A percentile compares a stretch with the other conserved stretches of the same genome.
phyloP scores from a whole-genome alignment of 2,797 vertebrate genomes.

The Poeciliopsis turneri region DNA sequence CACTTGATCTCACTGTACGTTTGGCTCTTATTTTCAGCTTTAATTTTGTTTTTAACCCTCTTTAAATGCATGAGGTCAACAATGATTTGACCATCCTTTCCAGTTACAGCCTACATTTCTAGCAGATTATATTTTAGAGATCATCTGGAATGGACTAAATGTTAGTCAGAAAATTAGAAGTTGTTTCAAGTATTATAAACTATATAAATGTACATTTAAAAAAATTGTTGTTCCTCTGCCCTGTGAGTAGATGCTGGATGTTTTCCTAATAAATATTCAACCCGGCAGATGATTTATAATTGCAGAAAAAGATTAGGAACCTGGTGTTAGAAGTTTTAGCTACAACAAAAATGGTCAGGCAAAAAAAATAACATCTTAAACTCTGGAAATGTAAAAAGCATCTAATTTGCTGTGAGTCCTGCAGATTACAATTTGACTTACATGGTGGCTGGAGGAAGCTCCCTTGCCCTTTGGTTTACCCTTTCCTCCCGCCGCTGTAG shows the following conservation, averaged over 20 bases:
- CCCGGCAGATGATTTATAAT: background rate
- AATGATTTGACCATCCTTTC: background rate
- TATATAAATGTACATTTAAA: background rate
- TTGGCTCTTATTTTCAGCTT: background rate
- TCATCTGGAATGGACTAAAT: background rate
- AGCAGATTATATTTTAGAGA: background rate
- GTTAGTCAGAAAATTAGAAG: background rate
- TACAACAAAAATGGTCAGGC: background rate
- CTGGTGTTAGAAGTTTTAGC: background rate
- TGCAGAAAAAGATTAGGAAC: background rate
- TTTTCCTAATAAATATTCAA: background rate
- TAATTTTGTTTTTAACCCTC: background rate
- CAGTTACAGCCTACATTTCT: background rate
- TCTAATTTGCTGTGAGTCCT: slow-evolving; percentile 57
- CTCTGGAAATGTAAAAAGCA: background rate
- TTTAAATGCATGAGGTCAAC: background rate
- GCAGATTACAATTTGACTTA: slow-evolving; percentile 86
- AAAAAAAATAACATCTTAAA: background rate
- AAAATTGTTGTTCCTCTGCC: background rate
- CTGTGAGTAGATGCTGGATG: background rate
- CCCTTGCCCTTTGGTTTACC: slow-evolving; percentile 78
- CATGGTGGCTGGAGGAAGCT: slow-evolving; percentile 85
- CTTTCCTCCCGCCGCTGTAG: slow-evolving; percentile 73
- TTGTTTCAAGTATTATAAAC: background rate
- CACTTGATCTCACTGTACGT: background rate